Conservation (phyloP, 2,888 invertebrate species). For the Trachelus troglodyta region DNA sequence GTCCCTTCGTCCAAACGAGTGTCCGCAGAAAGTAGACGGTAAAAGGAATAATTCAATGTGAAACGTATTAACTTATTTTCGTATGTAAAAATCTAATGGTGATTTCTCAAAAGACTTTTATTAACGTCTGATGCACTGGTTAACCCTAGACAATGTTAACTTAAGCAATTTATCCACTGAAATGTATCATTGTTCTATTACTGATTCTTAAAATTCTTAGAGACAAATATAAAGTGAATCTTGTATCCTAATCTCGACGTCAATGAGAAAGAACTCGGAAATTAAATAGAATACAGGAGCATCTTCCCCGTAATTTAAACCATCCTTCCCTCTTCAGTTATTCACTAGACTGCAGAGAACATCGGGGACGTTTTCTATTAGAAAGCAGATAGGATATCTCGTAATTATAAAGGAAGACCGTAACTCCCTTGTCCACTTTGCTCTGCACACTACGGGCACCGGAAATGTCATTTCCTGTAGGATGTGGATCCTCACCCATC, state of each 20-base stretch:
- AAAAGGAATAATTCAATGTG: not conserved
- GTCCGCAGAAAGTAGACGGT: not conserved
- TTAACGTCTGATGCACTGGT: not conserved
- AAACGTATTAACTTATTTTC: not conserved
- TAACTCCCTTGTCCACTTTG: not conserved
- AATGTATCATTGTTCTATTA: not conserved
- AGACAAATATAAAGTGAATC: not conserved
- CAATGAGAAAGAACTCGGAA: not conserved
- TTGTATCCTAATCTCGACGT: not conserved
- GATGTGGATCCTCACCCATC: not conserved
- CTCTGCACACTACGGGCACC: not conserved
- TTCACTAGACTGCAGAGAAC: not conserved
- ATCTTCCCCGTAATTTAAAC: not conserved
- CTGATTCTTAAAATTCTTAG: not conserved
- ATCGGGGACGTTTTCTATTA: not conserved
- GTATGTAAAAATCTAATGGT: not conserved
- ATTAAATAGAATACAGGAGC: not conserved
- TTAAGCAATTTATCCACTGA: not conserved
- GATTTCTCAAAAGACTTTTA: not conserved
- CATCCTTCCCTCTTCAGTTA: not conserved
- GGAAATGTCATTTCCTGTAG: constrained; percentile 1
- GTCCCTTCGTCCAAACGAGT: not conserved
- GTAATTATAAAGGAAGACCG: constrained; percentile 3
- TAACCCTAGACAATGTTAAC: not conserved
- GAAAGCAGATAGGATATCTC: not conserved